A percentile compares a stretch with the other conserved stretches of the same genome.
Evolutionary conservation across 2,888 invertebrate genomes (phyloP).

Genomic region (Palloptera scutellata): DNA sequence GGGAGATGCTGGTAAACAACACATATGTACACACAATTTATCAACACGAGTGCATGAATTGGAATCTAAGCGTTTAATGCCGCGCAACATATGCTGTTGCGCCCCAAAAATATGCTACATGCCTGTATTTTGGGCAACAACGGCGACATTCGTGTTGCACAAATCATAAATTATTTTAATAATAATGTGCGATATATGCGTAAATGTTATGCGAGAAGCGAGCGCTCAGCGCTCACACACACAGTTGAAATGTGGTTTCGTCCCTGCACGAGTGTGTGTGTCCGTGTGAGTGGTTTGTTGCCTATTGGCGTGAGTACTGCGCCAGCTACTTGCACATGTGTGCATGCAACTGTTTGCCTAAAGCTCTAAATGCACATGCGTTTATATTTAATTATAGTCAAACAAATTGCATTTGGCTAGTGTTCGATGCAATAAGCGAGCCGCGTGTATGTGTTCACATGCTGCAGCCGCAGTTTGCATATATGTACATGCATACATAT

Average conservation of each 20-base stretch:
- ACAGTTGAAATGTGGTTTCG: not conserved
- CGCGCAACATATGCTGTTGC: too few relatives aligned
- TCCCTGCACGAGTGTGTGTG: not conserved
- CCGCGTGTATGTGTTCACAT: not conserved
- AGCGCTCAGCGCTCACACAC: not conserved
- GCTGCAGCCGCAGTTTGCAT: not conserved
- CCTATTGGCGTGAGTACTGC: not conserved
- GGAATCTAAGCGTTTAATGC: too few relatives aligned
- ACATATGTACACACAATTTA: too few relatives aligned
- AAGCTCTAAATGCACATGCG: not conserved
- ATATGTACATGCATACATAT: not conserved
- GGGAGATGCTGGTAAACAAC: too few relatives aligned
- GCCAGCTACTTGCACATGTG: not conserved
- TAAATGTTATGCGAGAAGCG: too few relatives aligned
- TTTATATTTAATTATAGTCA: slow-evolving; percentile 23
- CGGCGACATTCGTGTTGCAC: too few relatives aligned
- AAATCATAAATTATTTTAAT: too few relatives aligned
- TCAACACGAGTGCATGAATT: too few relatives aligned
- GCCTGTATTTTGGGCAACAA: too few relatives aligned
- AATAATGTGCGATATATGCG: too few relatives aligned
- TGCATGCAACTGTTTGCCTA: not conserved
- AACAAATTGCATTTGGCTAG: slow-evolving; percentile 20
- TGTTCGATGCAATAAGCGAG: not conserved
- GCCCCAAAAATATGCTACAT: too few relatives aligned
- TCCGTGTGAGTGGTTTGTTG: not conserved